Percentiles rank a stretch among this genome's conserved stretches.
Evolutionary conservation across 2,113 vertebrate genomes (phyloP).

Genomic region (Tychaedon coryphoeus): DNA sequence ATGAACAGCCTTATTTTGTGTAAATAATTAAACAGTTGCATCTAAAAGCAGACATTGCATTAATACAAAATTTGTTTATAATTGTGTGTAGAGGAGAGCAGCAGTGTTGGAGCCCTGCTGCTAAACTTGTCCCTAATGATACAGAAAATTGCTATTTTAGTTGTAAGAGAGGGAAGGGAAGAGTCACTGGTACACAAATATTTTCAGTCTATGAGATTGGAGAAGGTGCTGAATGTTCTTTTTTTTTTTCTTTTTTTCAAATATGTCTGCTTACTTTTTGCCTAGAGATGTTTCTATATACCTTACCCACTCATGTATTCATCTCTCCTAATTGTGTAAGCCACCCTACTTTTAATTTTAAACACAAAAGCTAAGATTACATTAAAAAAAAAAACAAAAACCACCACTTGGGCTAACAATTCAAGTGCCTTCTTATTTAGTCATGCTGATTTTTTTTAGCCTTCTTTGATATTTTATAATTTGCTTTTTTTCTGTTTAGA

Average conservation of each 20-base stretch:
- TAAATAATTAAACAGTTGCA: conserved; percentile 58
- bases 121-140: neutral
- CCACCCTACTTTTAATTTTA: neutral
- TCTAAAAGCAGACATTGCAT: conserved; percentile 62
- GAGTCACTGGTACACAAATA: neutral
- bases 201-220: neutral
- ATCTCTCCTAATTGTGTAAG: conserved; percentile 5
- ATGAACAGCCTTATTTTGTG: conserved; percentile 4
- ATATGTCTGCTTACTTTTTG: neutral
- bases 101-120: neutral
- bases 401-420: neutral
- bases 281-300: neutral
- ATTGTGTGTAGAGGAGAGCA: neutral
- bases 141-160: neutral
- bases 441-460: conserved; percentile 13
- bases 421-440: neutral
- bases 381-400: neutral
- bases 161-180: neutral
- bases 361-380: neutral
- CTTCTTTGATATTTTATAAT: neutral
- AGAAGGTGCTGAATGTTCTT: neutral
- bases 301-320: neutral
- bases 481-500: neutral
- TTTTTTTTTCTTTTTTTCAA: neutral
- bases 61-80: conserved; percentile 25